Conservation (phyloP, 2,113 vertebrate genomes). For the Forbesichthys agassizii region DNA sequence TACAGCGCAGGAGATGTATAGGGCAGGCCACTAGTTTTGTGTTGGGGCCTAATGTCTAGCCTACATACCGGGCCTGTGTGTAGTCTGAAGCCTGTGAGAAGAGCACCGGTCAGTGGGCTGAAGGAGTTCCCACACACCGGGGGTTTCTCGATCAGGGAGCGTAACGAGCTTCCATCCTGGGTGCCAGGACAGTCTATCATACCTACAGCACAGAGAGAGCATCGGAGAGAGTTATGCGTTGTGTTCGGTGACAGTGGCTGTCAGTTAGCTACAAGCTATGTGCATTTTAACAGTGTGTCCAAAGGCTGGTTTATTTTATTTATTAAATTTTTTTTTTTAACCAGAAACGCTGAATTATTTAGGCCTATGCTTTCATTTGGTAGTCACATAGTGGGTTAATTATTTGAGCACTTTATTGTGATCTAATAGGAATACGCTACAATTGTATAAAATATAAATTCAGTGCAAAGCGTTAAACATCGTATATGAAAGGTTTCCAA, state of each 20-base stretch:
- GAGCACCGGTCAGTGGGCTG: slow-evolving; percentile 90
- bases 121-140: slow-evolving; percentile 94
- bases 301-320: no score
- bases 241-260: neutral
- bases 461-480: no score
- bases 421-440: no score
- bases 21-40: neutral
- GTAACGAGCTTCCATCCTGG: slow-evolving; percentile 93
- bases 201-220: slow-evolving; percentile 52
- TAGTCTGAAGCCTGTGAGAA: slow-evolving; percentile 93
- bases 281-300: no score
- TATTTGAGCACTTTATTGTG: no score
- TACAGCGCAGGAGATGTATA: neutral
- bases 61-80: slow-evolving; percentile 89
- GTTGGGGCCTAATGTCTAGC: slow-evolving; percentile 32
- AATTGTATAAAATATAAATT: no score
- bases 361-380: no score
- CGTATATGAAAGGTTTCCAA: no score
- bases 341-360: no score
- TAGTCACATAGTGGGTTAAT: no score
- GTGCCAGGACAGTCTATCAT: slow-evolving; percentile 95
- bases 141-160: slow-evolving; percentile 94
- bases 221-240: neutral
- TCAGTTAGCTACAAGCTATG: neutral
- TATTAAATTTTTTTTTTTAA: no score